A percentile compares a stretch with the other conserved stretches of the same genome.
Evolutionary conservation across 2,797 vertebrate species (phyloP).

Genomic region (Gymnocypris eckloni): DNA sequence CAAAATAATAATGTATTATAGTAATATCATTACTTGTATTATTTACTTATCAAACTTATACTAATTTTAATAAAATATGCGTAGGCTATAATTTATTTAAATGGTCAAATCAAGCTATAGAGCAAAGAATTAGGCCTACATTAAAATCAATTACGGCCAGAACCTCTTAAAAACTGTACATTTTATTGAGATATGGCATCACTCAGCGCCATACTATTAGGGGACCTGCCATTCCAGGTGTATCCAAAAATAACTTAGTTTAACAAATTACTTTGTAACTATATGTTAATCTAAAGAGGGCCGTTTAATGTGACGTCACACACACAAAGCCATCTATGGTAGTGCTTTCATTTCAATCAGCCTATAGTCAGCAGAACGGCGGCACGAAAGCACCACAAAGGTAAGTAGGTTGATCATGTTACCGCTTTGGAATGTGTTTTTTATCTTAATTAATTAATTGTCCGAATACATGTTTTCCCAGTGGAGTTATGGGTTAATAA

Average conservation of each 20-base stretch:
- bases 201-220: neutral
- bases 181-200: neutral
- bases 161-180: neutral
- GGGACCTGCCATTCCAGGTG: neutral
- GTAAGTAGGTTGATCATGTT: neutral
- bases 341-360: neutral
- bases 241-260: neutral
- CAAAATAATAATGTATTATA: neutral
- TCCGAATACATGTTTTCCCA: neutral
- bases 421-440: neutral
- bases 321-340: conserved; percentile 46
- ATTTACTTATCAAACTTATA: neutral
- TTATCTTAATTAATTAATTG: neutral
- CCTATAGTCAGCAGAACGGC: conserved; percentile 5
- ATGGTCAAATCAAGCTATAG: neutral
- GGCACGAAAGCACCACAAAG: neutral
- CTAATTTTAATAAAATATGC: too few species aligned
- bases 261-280: neutral
- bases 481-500: neutral
- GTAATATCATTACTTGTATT: too few species aligned
- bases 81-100: neutral
- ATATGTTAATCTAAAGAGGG: neutral
- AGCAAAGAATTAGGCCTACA: neutral
- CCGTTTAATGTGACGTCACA: conserved; percentile 45
- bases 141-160: neutral